Evolutionary conservation across 2,113 vertebrate species (phyloP).

Genomic region (Ammospiza nelsoni): DNA sequence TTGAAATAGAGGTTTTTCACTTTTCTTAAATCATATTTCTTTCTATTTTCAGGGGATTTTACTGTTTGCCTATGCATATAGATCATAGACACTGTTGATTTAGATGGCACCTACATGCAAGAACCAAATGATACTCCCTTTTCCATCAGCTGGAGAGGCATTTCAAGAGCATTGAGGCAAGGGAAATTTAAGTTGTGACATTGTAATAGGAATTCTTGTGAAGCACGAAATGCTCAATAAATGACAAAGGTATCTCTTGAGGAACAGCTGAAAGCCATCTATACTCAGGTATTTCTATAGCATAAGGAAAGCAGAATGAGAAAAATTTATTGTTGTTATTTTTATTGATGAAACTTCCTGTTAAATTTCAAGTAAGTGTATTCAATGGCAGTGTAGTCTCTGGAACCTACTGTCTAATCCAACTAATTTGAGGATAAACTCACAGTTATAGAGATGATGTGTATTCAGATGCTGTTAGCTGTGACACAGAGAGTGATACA

Average conservation of each 20-base stretch:
- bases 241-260: neutral
- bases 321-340: neutral
- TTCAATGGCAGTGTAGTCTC: neutral
- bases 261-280: neutral
- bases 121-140: neutral
- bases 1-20: neutral
- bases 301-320: neutral
- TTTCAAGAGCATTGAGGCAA: neutral
- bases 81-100: neutral
- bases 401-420: conserved; percentile 22
- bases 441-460: neutral
- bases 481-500: neutral
- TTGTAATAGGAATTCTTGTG: neutral
- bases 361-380: conserved; percentile 17
- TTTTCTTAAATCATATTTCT: neutral
- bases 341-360: conserved; percentile 50
- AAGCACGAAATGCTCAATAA: conserved; percentile 10
- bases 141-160: neutral
- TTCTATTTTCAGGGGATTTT: neutral
- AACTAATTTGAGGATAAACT: conserved; percentile 15
- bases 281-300: neutral
- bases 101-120: neutral
- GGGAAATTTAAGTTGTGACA: neutral
- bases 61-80: neutral
- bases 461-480: neutral